These are phyloP conservation scores for Leguminivora glycinivorella DNA, from an alignment of 1,140 invertebrate genomes.

Conservation along the genomic window DNA sequence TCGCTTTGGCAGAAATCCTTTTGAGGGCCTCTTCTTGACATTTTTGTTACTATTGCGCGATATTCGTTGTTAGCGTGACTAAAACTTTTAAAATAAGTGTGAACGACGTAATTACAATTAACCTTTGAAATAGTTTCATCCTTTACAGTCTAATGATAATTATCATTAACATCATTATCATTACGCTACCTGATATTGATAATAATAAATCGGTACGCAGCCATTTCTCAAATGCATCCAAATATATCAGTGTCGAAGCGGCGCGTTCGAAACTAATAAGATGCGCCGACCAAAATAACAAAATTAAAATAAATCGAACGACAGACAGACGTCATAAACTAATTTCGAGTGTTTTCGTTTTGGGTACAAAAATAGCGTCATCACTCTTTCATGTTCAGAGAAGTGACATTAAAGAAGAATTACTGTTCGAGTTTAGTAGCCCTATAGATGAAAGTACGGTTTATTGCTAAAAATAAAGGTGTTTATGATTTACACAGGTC, in stretches of 20 bases:
- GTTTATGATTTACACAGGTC: conserved; percentile 57
- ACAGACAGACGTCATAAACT: conserved; percentile 78
- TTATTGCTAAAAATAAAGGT: conserved; percentile 54
- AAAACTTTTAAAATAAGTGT: neutral
- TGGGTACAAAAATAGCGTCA: conserved; percentile 73
- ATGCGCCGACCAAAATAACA: conserved; percentile 70
- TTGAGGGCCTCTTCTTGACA: neutral
- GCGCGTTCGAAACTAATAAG: conserved; percentile 61
- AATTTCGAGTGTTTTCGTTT: conserved; percentile 77
- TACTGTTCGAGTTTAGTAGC: conserved; percentile 58
- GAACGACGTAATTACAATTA: neutral
- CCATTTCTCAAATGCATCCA: conserved; percentile 53
- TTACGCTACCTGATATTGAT: conserved; percentile 13
- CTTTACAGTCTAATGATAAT: conserved; percentile 16
- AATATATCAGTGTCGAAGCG: conserved; percentile 63
- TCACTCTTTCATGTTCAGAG: conserved; percentile 74
- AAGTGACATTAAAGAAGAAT: conserved; percentile 73
- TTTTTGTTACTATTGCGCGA: neutral
- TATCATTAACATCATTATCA: conserved; percentile 16
- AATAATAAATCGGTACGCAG: conserved; percentile 23
- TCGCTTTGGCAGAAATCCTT: conserved; percentile 19
- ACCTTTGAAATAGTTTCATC: neutral
- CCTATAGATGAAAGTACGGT: conserved; percentile 64
- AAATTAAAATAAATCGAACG: conserved; percentile 79
- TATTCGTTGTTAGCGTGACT: neutral